Evolutionary conservation across 2,888 invertebrate genomes (phyloP).

Genomic region (Napeogenes sylphis): DNA sequence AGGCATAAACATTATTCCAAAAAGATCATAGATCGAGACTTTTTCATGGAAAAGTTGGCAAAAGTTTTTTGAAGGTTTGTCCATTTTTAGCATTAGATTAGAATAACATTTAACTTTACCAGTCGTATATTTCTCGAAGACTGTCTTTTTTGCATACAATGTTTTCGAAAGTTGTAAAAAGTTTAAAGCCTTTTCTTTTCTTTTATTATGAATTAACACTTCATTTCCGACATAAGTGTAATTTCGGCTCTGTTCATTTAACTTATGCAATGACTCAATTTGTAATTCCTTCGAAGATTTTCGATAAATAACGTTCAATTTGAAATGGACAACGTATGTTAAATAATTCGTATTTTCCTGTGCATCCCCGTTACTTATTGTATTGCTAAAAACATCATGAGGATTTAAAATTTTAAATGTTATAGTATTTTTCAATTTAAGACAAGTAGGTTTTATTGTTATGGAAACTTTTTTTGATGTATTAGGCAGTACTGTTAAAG

Average conservation of each 20-base stretch:
- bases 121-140: constrained; percentile 40
- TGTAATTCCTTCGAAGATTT: constrained; percentile 37
- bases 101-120: constrained; percentile 45
- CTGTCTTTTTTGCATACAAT: constrained; percentile 34
- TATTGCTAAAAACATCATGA: constrained; percentile 36
- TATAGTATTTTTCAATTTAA: constrained; percentile 46
- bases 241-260: constrained; percentile 45
- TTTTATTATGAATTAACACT: constrained; percentile 36
- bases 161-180: constrained; percentile 47
- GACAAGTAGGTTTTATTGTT: constrained; percentile 51
- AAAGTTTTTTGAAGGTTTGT: constrained; percentile 38
- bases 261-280: constrained; percentile 58
- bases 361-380: constrained; percentile 18
- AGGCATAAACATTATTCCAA: constrained; percentile 52
- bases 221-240: constrained; percentile 55
- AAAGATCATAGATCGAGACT: constrained; percentile 48
- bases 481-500: constrained; percentile 55
- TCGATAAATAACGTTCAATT: constrained; percentile 46
- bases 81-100: constrained; percentile 28
- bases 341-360: constrained; percentile 43
- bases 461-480: constrained; percentile 48
- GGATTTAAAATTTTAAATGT: constrained; percentile 56
- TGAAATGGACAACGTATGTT: constrained; percentile 44
- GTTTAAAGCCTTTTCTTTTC: constrained; percentile 41
- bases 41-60: constrained; percentile 41